Conservation (phyloP, 2,113 vertebrate species). For the Mystacornis crossleyi region DNA sequence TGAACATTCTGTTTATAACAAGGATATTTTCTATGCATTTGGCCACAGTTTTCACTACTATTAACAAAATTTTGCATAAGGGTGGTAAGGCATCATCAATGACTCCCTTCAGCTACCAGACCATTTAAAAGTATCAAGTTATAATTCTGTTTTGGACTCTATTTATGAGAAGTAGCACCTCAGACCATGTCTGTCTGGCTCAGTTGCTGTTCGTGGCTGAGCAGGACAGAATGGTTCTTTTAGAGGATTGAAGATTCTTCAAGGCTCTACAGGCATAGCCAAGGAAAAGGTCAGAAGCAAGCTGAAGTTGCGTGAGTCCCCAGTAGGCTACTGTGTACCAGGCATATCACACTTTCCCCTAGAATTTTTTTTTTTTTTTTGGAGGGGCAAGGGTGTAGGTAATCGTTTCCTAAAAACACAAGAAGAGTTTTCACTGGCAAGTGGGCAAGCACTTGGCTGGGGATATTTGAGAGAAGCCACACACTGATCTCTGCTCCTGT, state of each 20-base stretch:
- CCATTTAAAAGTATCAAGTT: neutral
- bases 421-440: neutral
- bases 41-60: neutral
- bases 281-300: neutral
- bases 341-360: neutral
- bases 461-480: neutral
- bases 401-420: neutral
- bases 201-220: neutral
- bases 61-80: neutral
- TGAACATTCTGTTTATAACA: neutral
- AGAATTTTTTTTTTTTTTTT: neutral
- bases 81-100: neutral
- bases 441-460: neutral
- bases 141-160: neutral
- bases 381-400: neutral
- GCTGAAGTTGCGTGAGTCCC: neutral
- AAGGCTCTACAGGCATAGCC: fast-evolving
- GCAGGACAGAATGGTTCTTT: neutral
- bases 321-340: neutral
- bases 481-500: neutral
- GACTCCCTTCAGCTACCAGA: neutral
- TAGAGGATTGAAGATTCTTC: neutral
- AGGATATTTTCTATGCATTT: neutral
- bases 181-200: neutral
- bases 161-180: neutral